Percentiles rank a stretch among this genome's conserved stretches.
Conservation (phyloP, 2,888 invertebrate genomes). For the Rambutsinella grinnellia region DNA sequence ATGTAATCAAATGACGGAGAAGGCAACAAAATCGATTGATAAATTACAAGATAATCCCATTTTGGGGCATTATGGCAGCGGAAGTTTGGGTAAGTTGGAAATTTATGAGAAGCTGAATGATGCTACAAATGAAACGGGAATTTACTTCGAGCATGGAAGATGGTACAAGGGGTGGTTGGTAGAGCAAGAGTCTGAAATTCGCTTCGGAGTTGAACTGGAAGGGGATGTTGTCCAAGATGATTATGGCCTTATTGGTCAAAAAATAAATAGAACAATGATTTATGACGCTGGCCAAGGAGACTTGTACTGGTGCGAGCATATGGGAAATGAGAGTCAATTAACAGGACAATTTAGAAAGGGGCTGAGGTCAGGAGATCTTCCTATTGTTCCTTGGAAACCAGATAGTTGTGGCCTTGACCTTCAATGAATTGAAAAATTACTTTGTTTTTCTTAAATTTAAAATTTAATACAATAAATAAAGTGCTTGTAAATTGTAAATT, state of each 20-base stretch:
- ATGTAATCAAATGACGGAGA: not conserved
- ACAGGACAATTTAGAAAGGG: constrained; percentile 4
- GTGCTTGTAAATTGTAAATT: too few species aligned
- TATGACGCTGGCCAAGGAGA: not conserved
- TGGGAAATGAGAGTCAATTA: not conserved
- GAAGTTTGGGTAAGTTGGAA: constrained; percentile 17
- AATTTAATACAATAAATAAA: too few species aligned
- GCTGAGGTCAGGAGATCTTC: constrained; percentile 26
- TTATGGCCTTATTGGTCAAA: not conserved
- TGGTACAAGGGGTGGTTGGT: constrained; percentile 29
- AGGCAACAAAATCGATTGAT: too few species aligned
- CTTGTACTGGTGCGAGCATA: not conserved
- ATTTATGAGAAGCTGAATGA: constrained; percentile 7
- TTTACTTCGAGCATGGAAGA: constrained; percentile 19
- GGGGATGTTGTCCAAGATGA: constrained; percentile 32
- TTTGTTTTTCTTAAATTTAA: too few species aligned
- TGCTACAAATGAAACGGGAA: not conserved
- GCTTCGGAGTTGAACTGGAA: not conserved
- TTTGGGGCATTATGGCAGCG: constrained; percentile 27
- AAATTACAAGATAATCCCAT: too few species aligned
- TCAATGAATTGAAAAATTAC: too few species aligned
- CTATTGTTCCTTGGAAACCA: constrained; percentile 27
- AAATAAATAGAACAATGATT: not conserved
- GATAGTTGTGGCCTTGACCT: constrained; percentile 23
- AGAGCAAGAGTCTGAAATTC: not conserved